Evolutionary conservation across 2,888 invertebrate genomes (phyloP).

Genomic region (Drosophila bunnanda): DNA sequence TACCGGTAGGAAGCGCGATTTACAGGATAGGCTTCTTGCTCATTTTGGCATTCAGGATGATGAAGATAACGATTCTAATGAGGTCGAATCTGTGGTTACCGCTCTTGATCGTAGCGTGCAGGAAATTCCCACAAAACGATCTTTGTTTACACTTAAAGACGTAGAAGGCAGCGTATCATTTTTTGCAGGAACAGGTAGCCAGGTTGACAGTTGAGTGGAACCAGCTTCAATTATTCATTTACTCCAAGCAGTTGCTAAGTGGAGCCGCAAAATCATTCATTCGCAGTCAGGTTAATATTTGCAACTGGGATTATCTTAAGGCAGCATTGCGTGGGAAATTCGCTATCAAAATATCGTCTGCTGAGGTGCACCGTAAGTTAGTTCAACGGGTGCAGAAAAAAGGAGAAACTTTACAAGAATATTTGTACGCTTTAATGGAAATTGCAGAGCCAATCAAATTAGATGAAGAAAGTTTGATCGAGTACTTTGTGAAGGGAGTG

Average conservation of each 20-base stretch:
- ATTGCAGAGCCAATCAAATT: neutral
- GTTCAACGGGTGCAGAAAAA: neutral
- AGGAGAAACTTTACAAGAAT: neutral
- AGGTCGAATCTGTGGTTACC: neutral
- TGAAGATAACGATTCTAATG: too few species aligned
- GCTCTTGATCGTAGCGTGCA: neutral
- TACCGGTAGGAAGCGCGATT: neutral
- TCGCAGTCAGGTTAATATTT: neutral
- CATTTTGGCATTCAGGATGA: neutral
- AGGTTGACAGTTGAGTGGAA: neutral
- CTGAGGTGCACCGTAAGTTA: neutral
- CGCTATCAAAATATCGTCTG: neutral
- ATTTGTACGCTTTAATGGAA: neutral
- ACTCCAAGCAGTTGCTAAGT: neutral
- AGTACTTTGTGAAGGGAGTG: neutral
- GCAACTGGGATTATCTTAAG: neutral
- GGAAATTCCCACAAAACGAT: neutral
- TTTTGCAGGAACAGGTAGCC: too few species aligned
- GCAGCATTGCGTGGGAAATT: neutral
- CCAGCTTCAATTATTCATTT: neutral
- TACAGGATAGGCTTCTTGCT: neutral
- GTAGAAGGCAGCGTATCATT: too few species aligned
- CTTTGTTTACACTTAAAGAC: neutral
- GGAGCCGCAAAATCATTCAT: conserved; percentile 1
- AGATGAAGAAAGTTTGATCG: neutral